phyloP scores from a whole-genome alignment of 2,113 vertebrate genomes.

The Sitta europaea region DNA sequence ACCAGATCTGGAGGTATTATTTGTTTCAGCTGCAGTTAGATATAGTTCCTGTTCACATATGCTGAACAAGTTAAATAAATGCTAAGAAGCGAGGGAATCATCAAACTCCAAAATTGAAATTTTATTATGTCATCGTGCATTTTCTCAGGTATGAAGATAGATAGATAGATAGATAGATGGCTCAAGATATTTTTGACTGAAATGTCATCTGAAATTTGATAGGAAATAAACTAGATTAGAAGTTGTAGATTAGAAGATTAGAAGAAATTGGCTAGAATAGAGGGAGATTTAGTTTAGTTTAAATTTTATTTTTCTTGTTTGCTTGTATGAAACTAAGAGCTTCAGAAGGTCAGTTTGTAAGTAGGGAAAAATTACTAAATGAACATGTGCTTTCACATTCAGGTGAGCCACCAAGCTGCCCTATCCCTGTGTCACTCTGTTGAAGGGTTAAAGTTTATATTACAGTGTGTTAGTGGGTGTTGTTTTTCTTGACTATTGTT shows the following conservation, averaged over 20 bases:
- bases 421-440: not conserved
- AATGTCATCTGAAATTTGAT: not conserved
- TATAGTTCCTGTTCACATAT: not conserved
- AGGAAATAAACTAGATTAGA: too few relatives aligned
- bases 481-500: not conserved
- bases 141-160: not conserved
- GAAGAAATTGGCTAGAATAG: not conserved
- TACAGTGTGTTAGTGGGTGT: not conserved
- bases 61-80: not conserved
- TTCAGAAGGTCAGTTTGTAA: not conserved
- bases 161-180: not conserved
- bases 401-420: not conserved
- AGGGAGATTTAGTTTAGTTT: not conserved
- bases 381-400: accelerated
- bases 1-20: not conserved
- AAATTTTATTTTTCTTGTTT: not conserved
- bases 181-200: not conserved
- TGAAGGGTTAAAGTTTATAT: not conserved
- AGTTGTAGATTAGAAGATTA: too few relatives aligned
- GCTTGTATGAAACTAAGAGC: not conserved
- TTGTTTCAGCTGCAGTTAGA: not conserved
- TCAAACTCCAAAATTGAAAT: not conserved
- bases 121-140: not conserved
- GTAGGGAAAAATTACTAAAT: not conserved
- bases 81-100: not conserved